Base-by-base conservation (phyloP, 2,888 invertebrate genomes). In the Pomacea canaliculata region DNA sequence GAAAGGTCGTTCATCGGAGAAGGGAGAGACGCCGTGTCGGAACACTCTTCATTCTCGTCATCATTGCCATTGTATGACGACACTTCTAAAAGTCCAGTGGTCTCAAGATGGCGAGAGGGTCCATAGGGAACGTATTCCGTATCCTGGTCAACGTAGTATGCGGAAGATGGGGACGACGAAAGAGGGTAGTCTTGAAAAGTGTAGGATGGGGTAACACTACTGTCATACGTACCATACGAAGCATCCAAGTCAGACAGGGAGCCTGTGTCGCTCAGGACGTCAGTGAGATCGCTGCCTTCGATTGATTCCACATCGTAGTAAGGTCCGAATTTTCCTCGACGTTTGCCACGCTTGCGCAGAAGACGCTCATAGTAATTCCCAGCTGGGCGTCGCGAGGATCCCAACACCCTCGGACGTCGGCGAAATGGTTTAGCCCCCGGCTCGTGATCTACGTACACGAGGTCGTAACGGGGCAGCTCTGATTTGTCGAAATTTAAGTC, bases 101-200 rank as follows among this genome's bases (percentile, higher is more conserved):
- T 72, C 70, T 81, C 81, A 59, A 80, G 73, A 27, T 77, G 77
- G 71, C 80, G 77, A 68, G 81, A 80, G 46, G 87, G 86, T 74
- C 79, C 79, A 73, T 84, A 87, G 65, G 87, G 86, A 46, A 87
- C 84, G 76, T 86, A 87, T 66, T 85, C 84, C 37, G 81, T 80
- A 48, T 76, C 79, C 62, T 76, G 71, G 37, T 78, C 76, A 65
- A 77, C 68, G 73, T 78, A 82, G 62, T 78, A 80, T 56, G 76
- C 76, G 7, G 74, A 74, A 56, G 10, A 56, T 18, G 48, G 48
- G 46, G 74, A 49, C 18, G 68, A 49, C 18, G 56, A 27, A 13
- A 48, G 63, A n/a, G 73, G 68, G 67, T 76, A 78, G 23, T 76
- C 72, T 48, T 65, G 59, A 48, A 5, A 37, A 37, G 70, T 66